Evolutionary conservation across 1,140 invertebrate genomes (phyloP).

Genomic region (Tetragnatha versicolor): DNA sequence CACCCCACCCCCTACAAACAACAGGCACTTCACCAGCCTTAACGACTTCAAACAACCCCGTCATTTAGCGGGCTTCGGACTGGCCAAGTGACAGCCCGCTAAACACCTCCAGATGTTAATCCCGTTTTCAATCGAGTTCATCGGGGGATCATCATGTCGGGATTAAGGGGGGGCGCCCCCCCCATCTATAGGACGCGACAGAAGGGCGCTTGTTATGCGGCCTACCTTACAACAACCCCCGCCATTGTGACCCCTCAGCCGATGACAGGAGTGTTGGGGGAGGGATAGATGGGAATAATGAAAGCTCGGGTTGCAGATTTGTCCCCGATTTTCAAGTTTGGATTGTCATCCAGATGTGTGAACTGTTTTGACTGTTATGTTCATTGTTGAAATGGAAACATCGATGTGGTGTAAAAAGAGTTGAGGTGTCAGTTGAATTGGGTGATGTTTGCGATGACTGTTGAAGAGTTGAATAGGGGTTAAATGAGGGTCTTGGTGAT

Average conservation of each 20-base stretch:
- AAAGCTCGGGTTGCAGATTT: conserved; percentile 18
- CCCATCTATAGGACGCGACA: neutral
- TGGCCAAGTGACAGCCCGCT: conserved; percentile 6
- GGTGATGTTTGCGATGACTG: no score
- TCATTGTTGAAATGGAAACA: no score
- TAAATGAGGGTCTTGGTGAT: no score
- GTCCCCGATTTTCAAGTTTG: no score
- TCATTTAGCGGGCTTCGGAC: neutral
- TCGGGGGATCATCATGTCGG: conserved; percentile 19
- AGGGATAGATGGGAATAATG: neutral
- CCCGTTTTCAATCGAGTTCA: conserved; percentile 43
- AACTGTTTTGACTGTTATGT: no score
- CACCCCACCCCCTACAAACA: no score
- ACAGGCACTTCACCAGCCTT: neutral
- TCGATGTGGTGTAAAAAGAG: no score
- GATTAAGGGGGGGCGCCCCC: neutral
- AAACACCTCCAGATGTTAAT: conserved; percentile 48
- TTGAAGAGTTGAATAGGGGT: no score
- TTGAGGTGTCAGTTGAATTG: no score
- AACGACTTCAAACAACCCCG: neutral
- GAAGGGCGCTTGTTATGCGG: conserved; percentile 49
- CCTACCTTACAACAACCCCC: conserved; percentile 42
- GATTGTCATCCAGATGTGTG: no score
- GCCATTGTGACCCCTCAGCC: neutral
- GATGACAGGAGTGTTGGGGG: conserved; percentile 39